Percentiles rank a stretch among this genome's conserved stretches.
Evolutionary conservation across 2,888 invertebrate genomes (phyloP).

Genomic region (Parnassius apollo): DNA sequence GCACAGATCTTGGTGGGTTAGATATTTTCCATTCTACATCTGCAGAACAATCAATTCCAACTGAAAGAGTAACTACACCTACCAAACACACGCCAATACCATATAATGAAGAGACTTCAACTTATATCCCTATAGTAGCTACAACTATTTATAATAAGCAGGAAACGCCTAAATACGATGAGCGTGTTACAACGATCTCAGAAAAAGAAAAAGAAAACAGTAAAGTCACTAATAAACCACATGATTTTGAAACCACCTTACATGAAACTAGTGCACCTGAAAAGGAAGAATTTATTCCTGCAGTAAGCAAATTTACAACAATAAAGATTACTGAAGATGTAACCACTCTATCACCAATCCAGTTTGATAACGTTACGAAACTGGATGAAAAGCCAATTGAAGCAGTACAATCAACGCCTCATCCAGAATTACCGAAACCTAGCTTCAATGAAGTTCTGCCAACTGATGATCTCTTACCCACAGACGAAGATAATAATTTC

Average conservation of each 20-base stretch:
- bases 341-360: slow-evolving; percentile 33
- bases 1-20: slow-evolving; percentile 12
- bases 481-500: slow-evolving; percentile 50
- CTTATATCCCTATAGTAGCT: slow-evolving; percentile 4
- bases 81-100: background rate
- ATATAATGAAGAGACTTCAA: slow-evolving; percentile 10
- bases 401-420: slow-evolving; percentile 36
- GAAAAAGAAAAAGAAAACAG: slow-evolving; percentile 25
- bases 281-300: slow-evolving; percentile 30
- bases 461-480: slow-evolving; percentile 56
- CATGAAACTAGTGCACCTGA: slow-evolving; percentile 23
- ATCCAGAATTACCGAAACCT: slow-evolving; percentile 57
- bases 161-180: slow-evolving; percentile 31
- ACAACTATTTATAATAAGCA: slow-evolving; percentile 36
- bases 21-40: slow-evolving; percentile 8
- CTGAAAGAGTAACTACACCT: slow-evolving; percentile 28
- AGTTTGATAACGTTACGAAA: slow-evolving; percentile 46
- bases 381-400: slow-evolving; percentile 48
- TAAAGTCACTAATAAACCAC: slow-evolving; percentile 6
- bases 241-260: slow-evolving; percentile 1
- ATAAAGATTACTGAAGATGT: slow-evolving; percentile 33
- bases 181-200: background rate
- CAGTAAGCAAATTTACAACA: slow-evolving; percentile 32
- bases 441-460: slow-evolving; percentile 50
- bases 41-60: slow-evolving; percentile 19